A percentile compares a stretch with the other conserved stretches of the same genome.
Evolutionary conservation across 2,113 vertebrate genomes (phyloP).

Genomic region (Craseonycteris thonglongyai): DNA sequence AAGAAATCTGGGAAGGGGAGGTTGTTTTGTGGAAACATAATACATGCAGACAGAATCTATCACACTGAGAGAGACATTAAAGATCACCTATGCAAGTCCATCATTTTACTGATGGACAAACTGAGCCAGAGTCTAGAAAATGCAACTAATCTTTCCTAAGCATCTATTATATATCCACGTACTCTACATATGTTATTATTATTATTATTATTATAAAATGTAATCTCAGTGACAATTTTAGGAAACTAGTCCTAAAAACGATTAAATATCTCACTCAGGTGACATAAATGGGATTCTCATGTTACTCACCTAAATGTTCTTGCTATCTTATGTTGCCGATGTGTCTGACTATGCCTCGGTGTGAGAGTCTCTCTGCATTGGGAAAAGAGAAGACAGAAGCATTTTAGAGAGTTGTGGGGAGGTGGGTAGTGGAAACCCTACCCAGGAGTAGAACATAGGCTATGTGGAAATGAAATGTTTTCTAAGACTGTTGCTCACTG

Average conservation of each 20-base stretch:
- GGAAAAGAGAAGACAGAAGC: no score
- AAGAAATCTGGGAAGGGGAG: background rate
- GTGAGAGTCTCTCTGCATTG: no score
- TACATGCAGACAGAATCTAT: background rate
- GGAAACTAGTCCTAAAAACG: background rate
- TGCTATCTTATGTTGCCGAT: background rate
- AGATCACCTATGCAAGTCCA: background rate
- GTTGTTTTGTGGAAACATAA: background rate
- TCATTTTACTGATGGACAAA: background rate
- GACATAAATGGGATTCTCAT: background rate
- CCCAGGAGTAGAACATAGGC: no score
- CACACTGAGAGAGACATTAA: background rate
- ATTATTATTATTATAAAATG: background rate
- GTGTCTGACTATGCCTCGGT: background rate
- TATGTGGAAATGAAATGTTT: background rate
- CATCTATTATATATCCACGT: background rate
- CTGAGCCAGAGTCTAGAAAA: background rate
- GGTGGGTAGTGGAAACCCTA: accelerated
- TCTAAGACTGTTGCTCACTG: background rate
- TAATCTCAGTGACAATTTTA: background rate
- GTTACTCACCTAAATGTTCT: background rate
- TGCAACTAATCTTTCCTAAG: background rate
- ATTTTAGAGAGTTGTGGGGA: background rate
- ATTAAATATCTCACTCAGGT: background rate
- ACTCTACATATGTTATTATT: background rate